A percentile compares a stretch with the other conserved stretches of the same genome.
These are phyloP conservation scores for Geotrypetes seraphini DNA, from an alignment of 2,797 vertebrate genomes.

Conservation along the genomic window DNA sequence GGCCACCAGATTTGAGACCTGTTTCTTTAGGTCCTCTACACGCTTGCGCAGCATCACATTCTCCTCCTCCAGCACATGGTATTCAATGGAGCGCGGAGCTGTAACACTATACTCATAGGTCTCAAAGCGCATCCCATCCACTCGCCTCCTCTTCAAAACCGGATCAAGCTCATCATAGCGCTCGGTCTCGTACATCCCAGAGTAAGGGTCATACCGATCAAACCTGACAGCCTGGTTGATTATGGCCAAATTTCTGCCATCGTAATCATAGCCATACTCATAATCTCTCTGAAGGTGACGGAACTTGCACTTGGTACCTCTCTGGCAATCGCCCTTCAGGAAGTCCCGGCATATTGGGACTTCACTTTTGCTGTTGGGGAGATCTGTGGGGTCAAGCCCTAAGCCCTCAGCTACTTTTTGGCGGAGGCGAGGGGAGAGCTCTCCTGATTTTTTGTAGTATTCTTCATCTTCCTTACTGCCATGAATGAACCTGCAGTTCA, in stretches of 20 bases:
- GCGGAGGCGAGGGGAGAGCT: slow-evolving; percentile 79
- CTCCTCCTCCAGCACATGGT: slow-evolving; percentile 88
- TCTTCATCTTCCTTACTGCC: slow-evolving; percentile 96
- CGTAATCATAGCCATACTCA: slow-evolving; percentile 58
- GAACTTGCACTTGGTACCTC: slow-evolving; percentile 91
- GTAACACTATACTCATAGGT: slow-evolving; percentile 63
- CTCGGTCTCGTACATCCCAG: slow-evolving; percentile 57
- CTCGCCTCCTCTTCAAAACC: slow-evolving; percentile 75
- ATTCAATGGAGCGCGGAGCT: slow-evolving; percentile 69
- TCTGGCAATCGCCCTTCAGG: slow-evolving; percentile 88
- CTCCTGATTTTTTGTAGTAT: slow-evolving; percentile 89
- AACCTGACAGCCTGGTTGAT: slow-evolving; percentile 48
- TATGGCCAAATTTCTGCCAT: slow-evolving; percentile 26
- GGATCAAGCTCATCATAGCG: slow-evolving; percentile 77
- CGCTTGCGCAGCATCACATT: slow-evolving; percentile 82
- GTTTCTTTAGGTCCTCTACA: slow-evolving; percentile 90
- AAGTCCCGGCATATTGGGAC: slow-evolving; percentile 93
- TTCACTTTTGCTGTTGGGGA: slow-evolving; percentile 87
- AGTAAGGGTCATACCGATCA: slow-evolving; percentile 70
- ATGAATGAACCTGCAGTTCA: slow-evolving; percentile 90
- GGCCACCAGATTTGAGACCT: slow-evolving; percentile 87
- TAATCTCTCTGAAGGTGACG: slow-evolving; percentile 86
- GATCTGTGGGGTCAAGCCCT: slow-evolving; percentile 81
- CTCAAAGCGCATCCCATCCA: slow-evolving; percentile 75
- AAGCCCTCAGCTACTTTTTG: slow-evolving; percentile 87